phyloP scores from a whole-genome alignment of 2,888 invertebrate genomes.

The Andrena bicolor region DNA sequence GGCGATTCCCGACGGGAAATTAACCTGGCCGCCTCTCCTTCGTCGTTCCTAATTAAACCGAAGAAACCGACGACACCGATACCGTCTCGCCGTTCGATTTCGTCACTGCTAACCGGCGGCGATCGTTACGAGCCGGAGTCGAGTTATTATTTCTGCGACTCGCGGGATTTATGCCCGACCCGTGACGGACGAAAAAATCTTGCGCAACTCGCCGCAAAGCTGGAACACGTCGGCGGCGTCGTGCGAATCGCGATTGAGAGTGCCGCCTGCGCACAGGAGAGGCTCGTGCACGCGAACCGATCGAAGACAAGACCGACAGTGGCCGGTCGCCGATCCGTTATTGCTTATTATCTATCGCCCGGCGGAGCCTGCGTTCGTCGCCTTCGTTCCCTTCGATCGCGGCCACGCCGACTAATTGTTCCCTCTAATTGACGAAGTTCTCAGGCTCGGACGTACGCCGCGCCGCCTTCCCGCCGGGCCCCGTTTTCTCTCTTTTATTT shows the following conservation, averaged over 20 bases:
- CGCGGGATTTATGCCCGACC: constrained; percentile 34
- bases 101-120: constrained; percentile 19
- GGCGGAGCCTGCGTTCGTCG: constrained; percentile 30
- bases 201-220: constrained; percentile 48
- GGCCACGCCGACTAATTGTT: constrained; percentile 80
- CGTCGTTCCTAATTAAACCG: constrained; percentile 19
- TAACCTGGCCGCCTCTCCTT: neutral
- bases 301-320: constrained; percentile 52
- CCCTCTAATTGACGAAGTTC: constrained; percentile 83
- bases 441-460: constrained; percentile 75
- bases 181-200: constrained; percentile 41
- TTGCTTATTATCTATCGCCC: constrained; percentile 77
- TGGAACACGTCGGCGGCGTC: constrained; percentile 23
- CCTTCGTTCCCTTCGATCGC: constrained; percentile 51
- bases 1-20: neutral
- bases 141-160: constrained; percentile 46
- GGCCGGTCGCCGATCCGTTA: constrained; percentile 70
- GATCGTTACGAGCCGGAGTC: constrained; percentile 26
- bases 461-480: constrained; percentile 36
- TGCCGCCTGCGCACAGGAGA: constrained; percentile 4
- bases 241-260: constrained; percentile 40
- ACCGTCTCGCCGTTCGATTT: constrained; percentile 27
- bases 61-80: constrained; percentile 1
- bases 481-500: constrained; percentile 42
- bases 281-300: constrained; percentile 22